Percentiles rank a stretch among this genome's conserved stretches.
phyloP scores from a whole-genome alignment of 2,797 vertebrate species.

The Apodemus agrarius region DNA sequence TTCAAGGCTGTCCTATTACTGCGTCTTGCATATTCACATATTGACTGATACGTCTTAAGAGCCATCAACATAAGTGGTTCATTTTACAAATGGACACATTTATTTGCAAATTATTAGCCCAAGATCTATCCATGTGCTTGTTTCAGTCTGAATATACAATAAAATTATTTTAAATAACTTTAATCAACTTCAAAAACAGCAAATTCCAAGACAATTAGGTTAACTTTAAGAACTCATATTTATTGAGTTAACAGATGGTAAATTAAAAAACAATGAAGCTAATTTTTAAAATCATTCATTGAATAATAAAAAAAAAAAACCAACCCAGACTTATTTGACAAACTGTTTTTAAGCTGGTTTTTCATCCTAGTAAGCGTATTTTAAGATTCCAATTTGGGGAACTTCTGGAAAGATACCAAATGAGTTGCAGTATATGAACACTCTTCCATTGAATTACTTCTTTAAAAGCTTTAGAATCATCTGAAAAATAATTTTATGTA shows the following conservation, averaged over 20 bases:
- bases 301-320: conserved; percentile 70
- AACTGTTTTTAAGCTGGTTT: conserved; percentile 78
- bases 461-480: conserved; percentile 58
- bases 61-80: conserved; percentile 54
- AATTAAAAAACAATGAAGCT: conserved; percentile 85
- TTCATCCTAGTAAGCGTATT: conserved; percentile 76
- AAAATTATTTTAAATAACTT: conserved; percentile 81
- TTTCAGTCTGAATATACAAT: conserved; percentile 76
- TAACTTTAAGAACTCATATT: conserved; percentile 83
- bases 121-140: conserved; percentile 70
- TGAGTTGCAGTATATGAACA: conserved; percentile 60
- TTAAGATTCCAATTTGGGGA: conserved; percentile 76
- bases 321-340: conserved; percentile 74
- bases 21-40: neutral
- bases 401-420: conserved; percentile 73
- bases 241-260: conserved; percentile 84
- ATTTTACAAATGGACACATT: conserved; percentile 67
- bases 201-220: conserved; percentile 83
- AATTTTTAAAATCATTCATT: conserved; percentile 83
- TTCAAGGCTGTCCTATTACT: neutral
- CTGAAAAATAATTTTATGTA: conserved; percentile 60
- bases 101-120: conserved; percentile 79
- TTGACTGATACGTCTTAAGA: conserved; percentile 49
- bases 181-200: conserved; percentile 81
- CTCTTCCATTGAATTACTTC: conserved; percentile 60